A percentile compares a stretch with the other conserved stretches of the same genome.
These are phyloP conservation scores for Melanargia galathea DNA, from an alignment of 2,888 invertebrate species.

Conservation along the genomic window DNA sequence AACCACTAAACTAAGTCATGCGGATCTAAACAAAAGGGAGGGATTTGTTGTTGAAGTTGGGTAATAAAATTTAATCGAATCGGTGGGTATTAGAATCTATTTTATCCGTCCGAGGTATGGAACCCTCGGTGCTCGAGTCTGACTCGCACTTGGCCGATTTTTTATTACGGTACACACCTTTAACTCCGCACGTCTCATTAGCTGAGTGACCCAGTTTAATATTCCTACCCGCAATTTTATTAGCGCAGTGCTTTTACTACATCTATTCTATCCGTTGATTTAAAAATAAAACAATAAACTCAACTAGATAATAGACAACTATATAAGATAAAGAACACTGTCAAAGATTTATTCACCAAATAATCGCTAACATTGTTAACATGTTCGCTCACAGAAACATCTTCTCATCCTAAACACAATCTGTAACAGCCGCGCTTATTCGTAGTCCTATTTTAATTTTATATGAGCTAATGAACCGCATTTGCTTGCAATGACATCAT, in stretches of 20 bases:
- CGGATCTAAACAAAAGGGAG: no score
- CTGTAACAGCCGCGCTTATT: not conserved
- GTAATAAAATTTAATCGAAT: no score
- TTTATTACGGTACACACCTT: not conserved
- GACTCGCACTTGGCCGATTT: slow-evolving; percentile 2
- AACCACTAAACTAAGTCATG: no score
- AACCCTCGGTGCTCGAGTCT: not conserved
- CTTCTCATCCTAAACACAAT: not conserved
- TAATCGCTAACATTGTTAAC: not conserved
- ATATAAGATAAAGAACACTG: no score
- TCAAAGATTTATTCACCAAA: not conserved
- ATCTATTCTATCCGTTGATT: not conserved
- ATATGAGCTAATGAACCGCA: slow-evolving; percentile 30
- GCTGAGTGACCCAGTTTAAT: slow-evolving; percentile 16
- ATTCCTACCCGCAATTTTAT: slow-evolving; percentile 16
- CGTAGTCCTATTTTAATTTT: slow-evolving; percentile 26
- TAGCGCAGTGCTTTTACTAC: not conserved
- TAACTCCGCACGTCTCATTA: slow-evolving; percentile 16
- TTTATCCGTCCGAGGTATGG: no score
- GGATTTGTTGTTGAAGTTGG: no score
- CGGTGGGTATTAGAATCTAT: no score
- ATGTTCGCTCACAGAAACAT: not conserved
- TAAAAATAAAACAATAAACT: no score
- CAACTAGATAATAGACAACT: no score
- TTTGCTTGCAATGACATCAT: slow-evolving; percentile 52